Evolutionary conservation across 1,140 invertebrate genomes (phyloP), one percentile per base, ranked within the genome.

Genomic region (Drosophila bipectinata): DNA sequence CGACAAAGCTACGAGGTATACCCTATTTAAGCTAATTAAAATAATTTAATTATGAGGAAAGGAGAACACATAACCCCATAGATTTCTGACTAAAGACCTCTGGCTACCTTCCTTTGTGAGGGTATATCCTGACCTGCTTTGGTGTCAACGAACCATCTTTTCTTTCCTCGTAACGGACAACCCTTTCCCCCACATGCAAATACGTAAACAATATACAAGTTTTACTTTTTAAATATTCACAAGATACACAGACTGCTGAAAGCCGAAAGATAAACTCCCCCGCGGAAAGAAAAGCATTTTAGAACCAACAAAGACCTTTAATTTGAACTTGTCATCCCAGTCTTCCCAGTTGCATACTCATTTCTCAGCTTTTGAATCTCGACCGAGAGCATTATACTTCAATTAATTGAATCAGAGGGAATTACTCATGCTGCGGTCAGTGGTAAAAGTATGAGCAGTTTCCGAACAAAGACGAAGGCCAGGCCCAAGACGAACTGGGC

Each of bases 361-460:
- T 67, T 6, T 74, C 28, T 54, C 32, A 4, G n/a, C 57, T 69
- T 56, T 47, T n/a, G 63, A 47, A 64, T 59, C 54, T 75, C 9
- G 44, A 14, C 54, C 12, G n/a, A 59, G 26, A 62, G 24, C 39
- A 54, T 45, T 52, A 67, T 82, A 60, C 54, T 69, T 73, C 55
- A 78, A 64, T 87, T 87, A 87, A 87, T 75, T 85, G 61, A 85
- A 78, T 81, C 72, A 62, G 72, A 78, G 60, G 48, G 67, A 67
- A 69, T 69, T 68, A 68, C 66, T 69, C 66, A 68, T 49, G n/a
- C 26, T 15, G 44, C 44, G 59, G 57, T 75, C 67, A 77, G 24
- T 53, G 63, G 41, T 55, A 63, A 56, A 21, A 21, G 26, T 44
- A 51, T 34, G 32, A 34, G 71, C 8, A 34, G 14, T 15, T n/a